phyloP scores from a whole-genome alignment of 2,797 vertebrate species.

The Tapera naevia region DNA sequence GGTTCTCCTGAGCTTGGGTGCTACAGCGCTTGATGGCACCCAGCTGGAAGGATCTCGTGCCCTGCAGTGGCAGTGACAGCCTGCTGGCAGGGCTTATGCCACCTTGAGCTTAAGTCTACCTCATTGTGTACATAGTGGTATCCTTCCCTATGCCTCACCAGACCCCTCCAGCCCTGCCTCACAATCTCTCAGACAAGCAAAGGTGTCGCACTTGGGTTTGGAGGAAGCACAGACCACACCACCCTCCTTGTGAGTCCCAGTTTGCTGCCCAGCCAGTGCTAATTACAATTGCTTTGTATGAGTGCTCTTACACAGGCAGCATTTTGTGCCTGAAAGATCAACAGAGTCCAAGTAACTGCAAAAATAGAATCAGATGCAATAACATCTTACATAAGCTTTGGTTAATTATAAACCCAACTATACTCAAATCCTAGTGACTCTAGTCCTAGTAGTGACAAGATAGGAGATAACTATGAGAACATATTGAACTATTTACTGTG shows the following conservation, averaged over 20 bases:
- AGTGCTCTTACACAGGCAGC: not conserved
- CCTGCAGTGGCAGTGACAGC: not conserved
- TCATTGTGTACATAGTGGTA: accelerated
- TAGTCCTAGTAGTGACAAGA: not conserved
- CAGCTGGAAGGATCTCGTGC: accelerated
- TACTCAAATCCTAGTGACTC: slow-evolving; percentile 45
- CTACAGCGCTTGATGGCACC: not conserved
- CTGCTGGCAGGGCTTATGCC: accelerated
- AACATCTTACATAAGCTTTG: slow-evolving; percentile 33
- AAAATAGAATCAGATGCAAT: slow-evolving; percentile 49
- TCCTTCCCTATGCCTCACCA: accelerated
- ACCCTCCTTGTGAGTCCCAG: accelerated
- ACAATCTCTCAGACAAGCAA: not conserved
- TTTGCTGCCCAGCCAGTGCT: not conserved
- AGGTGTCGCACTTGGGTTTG: not conserved
- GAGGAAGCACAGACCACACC: not conserved
- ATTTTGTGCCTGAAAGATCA: not conserved
- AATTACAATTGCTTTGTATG: not conserved
- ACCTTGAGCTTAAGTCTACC: not conserved
- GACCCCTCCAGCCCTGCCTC: not conserved
- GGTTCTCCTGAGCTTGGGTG: not conserved
- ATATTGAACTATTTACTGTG: not conserved
- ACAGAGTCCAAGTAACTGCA: not conserved
- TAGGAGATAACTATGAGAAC: not conserved
- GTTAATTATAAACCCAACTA: slow-evolving; percentile 55